phyloP scores from a whole-genome alignment of 2,888 invertebrate species.

The Petrolisthes manimaculis region DNA sequence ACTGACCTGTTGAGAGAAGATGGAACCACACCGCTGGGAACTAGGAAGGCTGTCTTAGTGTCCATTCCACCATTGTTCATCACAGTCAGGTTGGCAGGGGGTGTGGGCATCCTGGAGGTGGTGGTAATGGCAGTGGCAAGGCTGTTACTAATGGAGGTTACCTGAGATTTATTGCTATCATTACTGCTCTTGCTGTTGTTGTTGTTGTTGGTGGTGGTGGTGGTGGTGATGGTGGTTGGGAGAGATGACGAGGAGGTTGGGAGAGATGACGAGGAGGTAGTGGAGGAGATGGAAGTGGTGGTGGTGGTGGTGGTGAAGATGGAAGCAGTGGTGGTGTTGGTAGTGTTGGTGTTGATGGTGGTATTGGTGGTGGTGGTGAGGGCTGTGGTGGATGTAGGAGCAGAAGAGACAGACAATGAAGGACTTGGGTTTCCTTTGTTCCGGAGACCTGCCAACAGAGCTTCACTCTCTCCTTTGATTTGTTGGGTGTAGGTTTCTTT shows the following conservation, averaged over 20 bases:
- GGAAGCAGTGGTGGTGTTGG: background rate
- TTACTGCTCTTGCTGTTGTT: background rate
- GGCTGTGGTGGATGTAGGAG: background rate
- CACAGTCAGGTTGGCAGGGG: slow-evolving; percentile 64
- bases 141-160: slow-evolving; percentile 56
- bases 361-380: background rate
- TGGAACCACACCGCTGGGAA: slow-evolving; percentile 63
- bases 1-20: slow-evolving; percentile 56
- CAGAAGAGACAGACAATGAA: background rate
- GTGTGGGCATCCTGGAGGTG: slow-evolving; percentile 60
- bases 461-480: background rate
- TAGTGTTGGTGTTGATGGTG: background rate
- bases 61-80: slow-evolving; percentile 59
- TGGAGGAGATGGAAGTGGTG: background rate
- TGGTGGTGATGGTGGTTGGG: background rate
- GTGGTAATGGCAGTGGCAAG: background rate
- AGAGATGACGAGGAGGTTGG: background rate
- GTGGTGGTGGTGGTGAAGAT: background rate
- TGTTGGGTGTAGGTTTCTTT: background rate
- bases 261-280: background rate
- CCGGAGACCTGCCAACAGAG: background rate
- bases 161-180: slow-evolving; percentile 21
- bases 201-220: slow-evolving; percentile 1
- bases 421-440: background rate
- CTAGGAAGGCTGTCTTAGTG: slow-evolving; percentile 62